These are phyloP conservation scores for Drosophila fungiperda DNA, from an alignment of 2,888 invertebrate genomes.

Conservation along the genomic window DNA sequence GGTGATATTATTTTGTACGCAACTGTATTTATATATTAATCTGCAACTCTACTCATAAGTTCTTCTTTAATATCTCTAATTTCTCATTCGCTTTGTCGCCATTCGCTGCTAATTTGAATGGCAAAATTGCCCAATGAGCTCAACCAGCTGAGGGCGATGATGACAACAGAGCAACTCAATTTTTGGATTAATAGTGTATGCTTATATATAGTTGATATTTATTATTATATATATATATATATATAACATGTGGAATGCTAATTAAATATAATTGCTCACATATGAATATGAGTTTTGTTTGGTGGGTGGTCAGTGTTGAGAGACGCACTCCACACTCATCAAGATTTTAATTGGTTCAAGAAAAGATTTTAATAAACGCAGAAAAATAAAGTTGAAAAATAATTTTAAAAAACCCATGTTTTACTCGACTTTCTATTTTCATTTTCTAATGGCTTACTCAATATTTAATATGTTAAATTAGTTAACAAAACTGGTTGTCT, in stretches of 20 bases:
- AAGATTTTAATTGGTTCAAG: constrained; percentile 25
- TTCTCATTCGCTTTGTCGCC: constrained; percentile 3
- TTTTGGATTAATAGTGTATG: constrained; percentile 28
- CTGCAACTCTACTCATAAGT: constrained; percentile 17
- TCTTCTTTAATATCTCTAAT: constrained; percentile 14
- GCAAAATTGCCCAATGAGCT: constrained; percentile 52
- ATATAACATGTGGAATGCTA: constrained; percentile 3
- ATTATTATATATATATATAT: neutral
- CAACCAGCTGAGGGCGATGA: constrained; percentile 45
- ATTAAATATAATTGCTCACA: constrained; percentile 32
- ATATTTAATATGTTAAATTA: neutral
- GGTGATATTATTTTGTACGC: neutral
- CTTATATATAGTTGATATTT: neutral
- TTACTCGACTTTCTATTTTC: neutral
- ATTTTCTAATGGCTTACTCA: neutral
- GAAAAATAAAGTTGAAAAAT: neutral
- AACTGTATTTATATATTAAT: constrained; percentile 10
- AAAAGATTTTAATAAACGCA: constrained; percentile 12
- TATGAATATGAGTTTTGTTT: neutral
- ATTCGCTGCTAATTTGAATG: constrained; percentile 52
- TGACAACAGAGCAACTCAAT: constrained; percentile 36
- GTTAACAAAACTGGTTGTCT: too few relatives aligned
- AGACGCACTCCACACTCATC: neutral
- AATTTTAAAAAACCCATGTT: neutral
- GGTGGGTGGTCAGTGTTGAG: neutral